These are phyloP conservation scores for Actinostola sp. DNA, from an alignment of 92 coral and sea anemone genomes.

Conservation along the genomic window DNA sequence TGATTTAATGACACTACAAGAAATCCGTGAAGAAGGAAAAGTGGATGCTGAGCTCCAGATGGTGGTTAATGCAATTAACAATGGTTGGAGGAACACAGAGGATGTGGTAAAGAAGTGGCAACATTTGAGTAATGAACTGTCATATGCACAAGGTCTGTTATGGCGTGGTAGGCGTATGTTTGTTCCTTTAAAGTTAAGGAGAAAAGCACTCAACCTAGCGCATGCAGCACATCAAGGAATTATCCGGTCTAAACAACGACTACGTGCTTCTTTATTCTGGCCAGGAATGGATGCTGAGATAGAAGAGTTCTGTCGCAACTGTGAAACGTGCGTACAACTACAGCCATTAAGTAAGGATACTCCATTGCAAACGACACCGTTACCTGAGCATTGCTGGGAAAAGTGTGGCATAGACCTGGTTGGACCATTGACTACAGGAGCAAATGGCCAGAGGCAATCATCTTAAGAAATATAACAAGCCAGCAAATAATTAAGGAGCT, in stretches of 20 bases:
- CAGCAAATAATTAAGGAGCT: constrained; percentile 37
- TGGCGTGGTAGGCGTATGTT: constrained; percentile 52
- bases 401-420: constrained; percentile 62
- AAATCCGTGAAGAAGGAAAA: constrained; percentile 24
- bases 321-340: constrained; percentile 40
- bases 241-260: constrained; percentile 50
- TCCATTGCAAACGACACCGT: constrained; percentile 43
- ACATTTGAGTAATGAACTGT: constrained; percentile 27
- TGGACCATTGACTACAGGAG: constrained; percentile 61
- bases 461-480: constrained; percentile 35
- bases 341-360: constrained; percentile 48
- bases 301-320: constrained; percentile 42
- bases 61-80: constrained; percentile 14
- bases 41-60: constrained; percentile 14
- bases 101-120: constrained; percentile 6
- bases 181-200: constrained; percentile 42
- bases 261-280: constrained; percentile 53
- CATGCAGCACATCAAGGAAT: constrained; percentile 61
- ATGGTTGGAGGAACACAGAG: constrained; percentile 5
- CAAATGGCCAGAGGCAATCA: constrained; percentile 46
- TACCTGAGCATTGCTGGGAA: constrained; percentile 58
- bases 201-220: constrained; percentile 34
- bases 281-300: constrained; percentile 55
- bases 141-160: constrained; percentile 20
- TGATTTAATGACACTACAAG: constrained; percentile 3